Evolutionary conservation across 1,140 invertebrate genomes (phyloP), one percentile per base, ranked within the genome.

Genomic region (Dreissena rostriformis): DNA sequence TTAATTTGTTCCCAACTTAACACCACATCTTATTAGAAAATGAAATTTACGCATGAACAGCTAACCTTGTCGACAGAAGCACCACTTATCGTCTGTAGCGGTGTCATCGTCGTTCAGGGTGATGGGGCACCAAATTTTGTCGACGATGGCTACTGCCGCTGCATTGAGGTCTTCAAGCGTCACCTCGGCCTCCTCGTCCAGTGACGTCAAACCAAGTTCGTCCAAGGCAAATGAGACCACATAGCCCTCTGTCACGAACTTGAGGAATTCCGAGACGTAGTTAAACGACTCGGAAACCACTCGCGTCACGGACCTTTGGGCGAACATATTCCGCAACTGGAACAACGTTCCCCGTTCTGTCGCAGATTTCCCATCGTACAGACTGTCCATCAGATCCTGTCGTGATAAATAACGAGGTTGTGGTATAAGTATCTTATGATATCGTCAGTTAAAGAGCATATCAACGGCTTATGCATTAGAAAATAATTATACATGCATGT

Each of bases 181-280:
- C 49, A 24, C 17, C 22, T 24, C 57, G 5, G 17, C 14, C 8
- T 77, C 8, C 0, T 65, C 29, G 12, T 76, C 73, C 5, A 77
- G 24, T 7, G 14, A 57, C 6, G 63, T 39, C 14, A 77, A 8
- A 2, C 51, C 19, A 24, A 77, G 29, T 11, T 61, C 61, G 49
- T 77, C 75, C 61, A 77, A 28, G 11, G 75, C 75, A 57, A 77
- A 77, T 14, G 67, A 0, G 11, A 71, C 12, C 7, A 71, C 14
- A 49, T 80, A 80, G n/a, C 66, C 77, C 26, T 80, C 66, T 15
- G 51, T 80, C 10, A 71, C 67, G 22, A 80, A 80, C 51, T 57
- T 68, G 0, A 80, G 10, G 17, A 79, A 79, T 12, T 79, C 77
- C 17, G 51, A 28, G 10, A 70, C 77, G 49, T 79, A 79, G 29